These are phyloP conservation scores for Squalus acanthias DNA, from an alignment of 2,797 vertebrate genomes.

Conservation along the genomic window DNA sequence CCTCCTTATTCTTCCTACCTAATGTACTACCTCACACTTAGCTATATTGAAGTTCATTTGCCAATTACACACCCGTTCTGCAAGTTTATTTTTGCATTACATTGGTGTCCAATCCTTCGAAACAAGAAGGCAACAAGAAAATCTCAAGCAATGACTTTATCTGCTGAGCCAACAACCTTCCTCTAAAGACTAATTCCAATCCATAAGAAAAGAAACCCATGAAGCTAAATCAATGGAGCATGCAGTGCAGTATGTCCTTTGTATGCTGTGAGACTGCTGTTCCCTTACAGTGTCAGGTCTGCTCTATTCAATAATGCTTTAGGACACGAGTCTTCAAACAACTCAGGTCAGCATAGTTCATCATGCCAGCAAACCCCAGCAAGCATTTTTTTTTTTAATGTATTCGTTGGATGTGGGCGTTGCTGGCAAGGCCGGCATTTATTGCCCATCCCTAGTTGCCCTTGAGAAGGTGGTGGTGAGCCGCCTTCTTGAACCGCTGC, in stretches of 20 bases:
- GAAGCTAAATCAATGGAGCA: no score
- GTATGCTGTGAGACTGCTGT: no score
- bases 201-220: no score
- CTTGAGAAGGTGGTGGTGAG: no score
- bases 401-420: no score
- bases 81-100: neutral
- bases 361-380: neutral
- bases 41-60: neutral
- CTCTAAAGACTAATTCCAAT: no score
- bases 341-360: neutral
- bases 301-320: neutral
- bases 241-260: neutral
- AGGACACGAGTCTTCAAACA: neutral
- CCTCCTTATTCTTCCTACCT: neutral
- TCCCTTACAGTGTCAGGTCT: no score
- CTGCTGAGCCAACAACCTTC: no score
- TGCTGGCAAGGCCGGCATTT: no score
- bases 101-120: neutral
- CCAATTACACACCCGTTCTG: neutral
- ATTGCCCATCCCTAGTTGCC: no score
- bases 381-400: no score
- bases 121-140: neutral
- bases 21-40: neutral
- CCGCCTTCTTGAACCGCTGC: no score
- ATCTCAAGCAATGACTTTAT: neutral